Percentiles rank a stretch among this genome's conserved stretches.
phyloP scores from a whole-genome alignment of 2,888 invertebrate species.

The Balanococcus diminutus region DNA sequence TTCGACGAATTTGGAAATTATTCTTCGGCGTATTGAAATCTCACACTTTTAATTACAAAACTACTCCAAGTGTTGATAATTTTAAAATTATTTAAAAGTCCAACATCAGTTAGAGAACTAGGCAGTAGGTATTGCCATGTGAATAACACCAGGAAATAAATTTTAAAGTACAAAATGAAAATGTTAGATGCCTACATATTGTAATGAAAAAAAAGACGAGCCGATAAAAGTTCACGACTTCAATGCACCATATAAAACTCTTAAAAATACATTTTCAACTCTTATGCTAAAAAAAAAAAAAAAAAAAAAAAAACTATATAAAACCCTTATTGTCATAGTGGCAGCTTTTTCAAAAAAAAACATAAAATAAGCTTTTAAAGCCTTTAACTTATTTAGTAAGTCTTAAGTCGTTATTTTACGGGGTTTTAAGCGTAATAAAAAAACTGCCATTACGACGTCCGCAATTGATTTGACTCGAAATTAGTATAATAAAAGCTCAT shows the following conservation, averaged over 20 bases:
- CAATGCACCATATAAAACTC: conserved; percentile 45
- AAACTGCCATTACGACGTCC: conserved; percentile 37
- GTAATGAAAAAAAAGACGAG: conserved; percentile 36
- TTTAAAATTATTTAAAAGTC: too few species aligned
- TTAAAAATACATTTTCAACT: conserved; percentile 53
- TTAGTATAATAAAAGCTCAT: conserved; percentile 43
- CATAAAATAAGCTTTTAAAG: conserved; percentile 52
- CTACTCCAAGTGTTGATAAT: too few species aligned
- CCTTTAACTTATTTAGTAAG: conserved; percentile 44
- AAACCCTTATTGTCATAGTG: conserved; percentile 48
- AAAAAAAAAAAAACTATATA: conserved; percentile 16
- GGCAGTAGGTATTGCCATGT: too few species aligned
- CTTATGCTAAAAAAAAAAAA: conserved; percentile 26
- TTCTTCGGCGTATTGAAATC: neutral
- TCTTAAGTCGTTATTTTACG: conserved; percentile 47
- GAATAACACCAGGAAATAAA: neutral
- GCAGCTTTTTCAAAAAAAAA: conserved; percentile 44
- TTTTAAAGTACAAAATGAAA: conserved; percentile 7
- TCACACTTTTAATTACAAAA: neutral
- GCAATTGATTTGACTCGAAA: conserved; percentile 45
- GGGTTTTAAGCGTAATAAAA: conserved; percentile 36
- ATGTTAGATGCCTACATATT: neutral
- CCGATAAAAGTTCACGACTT: conserved; percentile 48
- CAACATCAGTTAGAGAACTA: too few species aligned
- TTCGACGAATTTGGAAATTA: neutral